A percentile compares a stretch with the other conserved stretches of the same genome.
Conservation (phyloP, 2,113 vertebrate genomes). For the Meles meles region DNA sequence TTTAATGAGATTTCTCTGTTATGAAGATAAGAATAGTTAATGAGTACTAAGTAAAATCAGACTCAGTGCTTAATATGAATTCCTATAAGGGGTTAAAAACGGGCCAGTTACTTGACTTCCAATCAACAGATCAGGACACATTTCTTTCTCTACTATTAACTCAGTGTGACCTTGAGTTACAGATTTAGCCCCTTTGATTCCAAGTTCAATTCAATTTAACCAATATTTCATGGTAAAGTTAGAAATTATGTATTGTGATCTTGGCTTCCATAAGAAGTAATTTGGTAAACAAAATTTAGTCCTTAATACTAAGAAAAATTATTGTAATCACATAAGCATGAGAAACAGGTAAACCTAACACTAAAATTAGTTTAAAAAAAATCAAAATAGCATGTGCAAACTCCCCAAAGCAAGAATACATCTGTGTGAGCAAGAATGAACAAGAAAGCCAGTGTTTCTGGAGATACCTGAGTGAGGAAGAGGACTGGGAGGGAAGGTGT, state of each 20-base stretch:
- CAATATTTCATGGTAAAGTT: not conserved
- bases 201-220: not conserved
- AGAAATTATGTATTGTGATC: not conserved
- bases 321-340: not conserved
- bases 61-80: not conserved
- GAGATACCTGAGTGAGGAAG: not conserved
- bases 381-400: not conserved
- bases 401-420: not conserved
- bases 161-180: not conserved
- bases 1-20: conserved; percentile 65
- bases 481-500: not conserved
- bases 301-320: not conserved
- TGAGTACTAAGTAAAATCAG: not conserved
- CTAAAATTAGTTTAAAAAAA: not conserved
- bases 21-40: not conserved
- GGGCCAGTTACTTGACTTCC: not conserved
- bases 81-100: not conserved
- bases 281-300: not conserved
- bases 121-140: not conserved
- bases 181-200: not conserved
- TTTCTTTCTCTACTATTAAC: not conserved
- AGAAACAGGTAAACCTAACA: not conserved
- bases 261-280: not conserved
- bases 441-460: not conserved
- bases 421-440: not conserved